These are phyloP conservation scores for Dromococcyx pavoninus DNA, from an alignment of 2,797 vertebrate genomes.

Conservation along the genomic window DNA sequence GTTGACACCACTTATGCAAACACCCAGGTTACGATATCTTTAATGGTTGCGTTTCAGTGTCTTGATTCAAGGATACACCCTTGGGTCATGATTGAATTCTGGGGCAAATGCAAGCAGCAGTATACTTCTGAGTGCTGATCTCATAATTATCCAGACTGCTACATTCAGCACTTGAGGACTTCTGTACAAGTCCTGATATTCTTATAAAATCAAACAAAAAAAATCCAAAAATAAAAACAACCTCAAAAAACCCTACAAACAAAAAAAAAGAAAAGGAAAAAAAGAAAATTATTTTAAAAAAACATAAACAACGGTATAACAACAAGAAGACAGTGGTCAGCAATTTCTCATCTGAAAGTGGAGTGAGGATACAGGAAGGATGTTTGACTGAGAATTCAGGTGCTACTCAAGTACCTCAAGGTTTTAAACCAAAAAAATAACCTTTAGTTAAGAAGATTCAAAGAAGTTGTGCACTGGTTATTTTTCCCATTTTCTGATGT, in stretches of 20 bases:
- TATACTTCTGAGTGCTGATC: not conserved
- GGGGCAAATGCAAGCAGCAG: not conserved
- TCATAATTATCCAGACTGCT: not conserved
- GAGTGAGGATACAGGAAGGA: too few relatives aligned
- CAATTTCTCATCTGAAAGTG: too few relatives aligned
- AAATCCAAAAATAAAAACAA: not conserved
- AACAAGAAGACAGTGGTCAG: too few relatives aligned
- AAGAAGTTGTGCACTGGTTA: not conserved
- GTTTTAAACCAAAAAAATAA: not conserved
- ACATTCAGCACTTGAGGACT: not conserved
- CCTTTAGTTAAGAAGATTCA: not conserved
- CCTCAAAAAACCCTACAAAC: too few relatives aligned
- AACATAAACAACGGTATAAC: too few relatives aligned
- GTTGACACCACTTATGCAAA: not conserved
- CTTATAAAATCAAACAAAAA: not conserved
- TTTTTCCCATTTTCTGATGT: not conserved
- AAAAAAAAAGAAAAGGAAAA: too few relatives aligned
- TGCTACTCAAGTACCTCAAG: not conserved
- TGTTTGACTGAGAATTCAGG: too few relatives aligned
- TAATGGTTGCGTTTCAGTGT: not conserved
- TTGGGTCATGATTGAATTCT: not conserved
- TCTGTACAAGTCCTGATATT: not conserved
- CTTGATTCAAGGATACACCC: not conserved
- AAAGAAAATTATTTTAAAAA: too few relatives aligned
- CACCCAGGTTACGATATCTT: not conserved